A percentile compares a stretch with the other conserved stretches of the same genome.
phyloP scores from a whole-genome alignment of 2,797 vertebrate species.

The Aplochiton taeniatus region DNA sequence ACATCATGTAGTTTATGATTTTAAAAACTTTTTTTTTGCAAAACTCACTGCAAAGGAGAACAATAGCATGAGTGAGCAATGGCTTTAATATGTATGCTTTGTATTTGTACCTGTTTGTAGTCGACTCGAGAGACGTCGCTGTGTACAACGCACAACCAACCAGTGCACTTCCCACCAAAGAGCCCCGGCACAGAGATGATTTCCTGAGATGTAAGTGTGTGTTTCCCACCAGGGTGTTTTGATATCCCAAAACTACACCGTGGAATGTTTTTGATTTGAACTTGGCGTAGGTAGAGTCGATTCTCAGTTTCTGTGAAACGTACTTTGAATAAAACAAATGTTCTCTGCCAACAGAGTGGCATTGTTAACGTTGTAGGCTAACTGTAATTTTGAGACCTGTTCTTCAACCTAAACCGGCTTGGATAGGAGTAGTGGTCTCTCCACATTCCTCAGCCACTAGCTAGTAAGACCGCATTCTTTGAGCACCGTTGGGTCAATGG shows the following conservation, averaged over 20 bases:
- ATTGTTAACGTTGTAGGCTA: conserved; percentile 4
- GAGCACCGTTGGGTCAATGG: conserved; percentile 29
- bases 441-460: conserved; percentile 50
- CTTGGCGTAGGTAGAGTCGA: conserved; percentile 32
- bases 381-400: conserved; percentile 18
- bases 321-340: no score
- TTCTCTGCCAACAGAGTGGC: neutral
- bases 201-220: conserved; percentile 78
- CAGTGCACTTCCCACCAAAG: conserved; percentile 47
- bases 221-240: conserved; percentile 12
- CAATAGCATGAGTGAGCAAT: neutral
- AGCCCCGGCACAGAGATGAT: conserved; percentile 72
- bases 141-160: conserved; percentile 59
- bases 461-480: conserved; percentile 23
- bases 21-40: no score
- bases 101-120: conserved; percentile 44
- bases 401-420: conserved; percentile 20
- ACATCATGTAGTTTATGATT: no score
- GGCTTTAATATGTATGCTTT: no score
- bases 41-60: neutral
- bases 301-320: conserved; percentile 21
- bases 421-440: conserved; percentile 45
- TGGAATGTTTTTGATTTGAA: conserved; percentile 21
- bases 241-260: conserved; percentile 10
- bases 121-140: conserved; percentile 59